Conservation (phyloP, 2,797 vertebrate species). For the Pygocentrus nattereri region DNA sequence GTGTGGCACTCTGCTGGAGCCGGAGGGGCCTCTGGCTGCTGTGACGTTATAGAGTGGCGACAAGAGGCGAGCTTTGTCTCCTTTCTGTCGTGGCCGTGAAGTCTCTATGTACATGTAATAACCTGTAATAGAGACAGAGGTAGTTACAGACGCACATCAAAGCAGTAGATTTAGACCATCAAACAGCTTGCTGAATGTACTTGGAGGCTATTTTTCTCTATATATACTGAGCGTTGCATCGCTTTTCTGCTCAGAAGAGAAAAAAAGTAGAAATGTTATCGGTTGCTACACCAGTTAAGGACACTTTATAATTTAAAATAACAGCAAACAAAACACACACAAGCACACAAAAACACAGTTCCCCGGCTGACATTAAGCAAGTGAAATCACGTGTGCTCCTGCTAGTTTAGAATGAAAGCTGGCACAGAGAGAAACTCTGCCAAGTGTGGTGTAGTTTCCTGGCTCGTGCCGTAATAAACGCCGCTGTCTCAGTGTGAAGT, state of each 20-base stretch:
- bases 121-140: constrained; percentile 74
- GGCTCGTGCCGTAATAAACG: too few relatives aligned
- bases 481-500: too few relatives aligned
- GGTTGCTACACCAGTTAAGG: not conserved
- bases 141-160: not conserved
- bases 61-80: constrained; percentile 92
- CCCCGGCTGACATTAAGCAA: too few relatives aligned
- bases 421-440: too few relatives aligned
- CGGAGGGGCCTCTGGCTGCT: constrained; percentile 77
- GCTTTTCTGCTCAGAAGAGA: not conserved
- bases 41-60: constrained; percentile 95
- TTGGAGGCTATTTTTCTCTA: not conserved
- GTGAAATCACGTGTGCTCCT: too few relatives aligned
- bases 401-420: too few relatives aligned
- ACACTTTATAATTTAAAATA: too few relatives aligned
- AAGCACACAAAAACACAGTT: too few relatives aligned
- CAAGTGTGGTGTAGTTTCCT: too few relatives aligned
- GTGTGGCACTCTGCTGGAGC: constrained; percentile 79
- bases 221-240: not conserved
- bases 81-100: constrained; percentile 85
- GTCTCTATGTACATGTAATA: constrained; percentile 99
- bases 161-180: not conserved
- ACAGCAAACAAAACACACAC: too few relatives aligned
- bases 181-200: not conserved
- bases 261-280: not conserved